Conservation (phyloP, 2,797 vertebrate species). For the Lerista edwardsae region DNA sequence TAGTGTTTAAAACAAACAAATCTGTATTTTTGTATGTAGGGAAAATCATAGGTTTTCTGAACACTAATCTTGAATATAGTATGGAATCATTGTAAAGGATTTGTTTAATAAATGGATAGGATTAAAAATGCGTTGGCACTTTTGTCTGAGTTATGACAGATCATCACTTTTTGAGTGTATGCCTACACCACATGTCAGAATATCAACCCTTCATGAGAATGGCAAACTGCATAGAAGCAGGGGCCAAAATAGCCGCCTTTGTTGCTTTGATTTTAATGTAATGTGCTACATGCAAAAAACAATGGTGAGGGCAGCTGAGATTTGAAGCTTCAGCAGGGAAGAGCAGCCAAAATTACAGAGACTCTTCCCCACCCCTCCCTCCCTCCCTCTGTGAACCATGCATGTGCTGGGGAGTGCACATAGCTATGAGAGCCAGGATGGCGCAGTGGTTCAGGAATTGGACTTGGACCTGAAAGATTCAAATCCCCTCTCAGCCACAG, state of each 20-base stretch:
- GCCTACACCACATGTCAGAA: not conserved
- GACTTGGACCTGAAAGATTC: too few relatives aligned
- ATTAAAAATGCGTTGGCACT: conserved; percentile 48
- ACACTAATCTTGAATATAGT: conserved; percentile 76
- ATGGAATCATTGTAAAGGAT: conserved; percentile 78
- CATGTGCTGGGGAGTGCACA: too few relatives aligned
- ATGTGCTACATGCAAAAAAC: not conserved
- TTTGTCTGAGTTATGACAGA: not conserved
- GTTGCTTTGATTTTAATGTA: not conserved
- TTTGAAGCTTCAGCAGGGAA: not conserved
- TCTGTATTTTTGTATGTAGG: conserved; percentile 88
- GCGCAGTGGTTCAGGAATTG: too few relatives aligned
- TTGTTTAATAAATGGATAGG: conserved; percentile 79
- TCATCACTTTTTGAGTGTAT: not conserved
- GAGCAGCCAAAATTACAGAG: not conserved
- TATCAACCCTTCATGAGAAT: not conserved
- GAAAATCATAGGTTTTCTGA: conserved; percentile 79
- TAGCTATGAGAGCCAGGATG: too few relatives aligned
- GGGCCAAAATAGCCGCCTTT: not conserved
- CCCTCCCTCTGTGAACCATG: not conserved
- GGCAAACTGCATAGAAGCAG: not conserved
- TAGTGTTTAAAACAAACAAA: conserved; percentile 65
- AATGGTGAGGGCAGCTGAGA: not conserved
- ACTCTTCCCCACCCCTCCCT: not conserved
- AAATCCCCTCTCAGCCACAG: too few relatives aligned